Evolutionary conservation across 2,888 invertebrate species (phyloP).

Genomic region (Aricia artaxerxes): DNA sequence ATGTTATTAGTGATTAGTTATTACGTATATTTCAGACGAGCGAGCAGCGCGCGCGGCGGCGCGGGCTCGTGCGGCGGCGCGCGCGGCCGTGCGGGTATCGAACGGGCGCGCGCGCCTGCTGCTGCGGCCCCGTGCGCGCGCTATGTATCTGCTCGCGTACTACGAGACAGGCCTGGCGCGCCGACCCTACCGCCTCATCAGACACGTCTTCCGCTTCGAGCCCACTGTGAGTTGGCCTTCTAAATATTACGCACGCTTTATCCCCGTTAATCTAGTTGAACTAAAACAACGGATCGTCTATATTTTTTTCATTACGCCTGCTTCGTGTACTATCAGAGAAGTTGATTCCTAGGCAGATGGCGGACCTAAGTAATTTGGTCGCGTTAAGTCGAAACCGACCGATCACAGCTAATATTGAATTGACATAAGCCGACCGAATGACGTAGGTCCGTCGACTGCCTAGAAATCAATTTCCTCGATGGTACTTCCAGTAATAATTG

Average conservation of each 20-base stretch:
- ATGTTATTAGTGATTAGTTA: background rate
- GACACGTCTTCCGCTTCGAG: conserved; percentile 62
- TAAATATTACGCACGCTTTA: background rate
- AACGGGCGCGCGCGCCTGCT: conserved; percentile 49
- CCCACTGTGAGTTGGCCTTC: conserved; percentile 51
- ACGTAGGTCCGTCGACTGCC: too few species aligned
- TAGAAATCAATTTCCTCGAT: too few species aligned
- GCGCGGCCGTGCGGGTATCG: conserved; percentile 46
- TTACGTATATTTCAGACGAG: conserved; percentile 54
- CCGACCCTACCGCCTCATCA: conserved; percentile 55
- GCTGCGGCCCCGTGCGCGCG: conserved; percentile 55
- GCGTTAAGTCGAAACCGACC: too few species aligned
- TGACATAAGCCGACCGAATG: too few species aligned
- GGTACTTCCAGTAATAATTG: too few species aligned
- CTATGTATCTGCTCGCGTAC: conserved; percentile 61
- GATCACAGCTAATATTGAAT: too few species aligned
- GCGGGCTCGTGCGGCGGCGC: conserved; percentile 46
- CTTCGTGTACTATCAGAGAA: too few species aligned
- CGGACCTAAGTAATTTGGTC: too few species aligned
- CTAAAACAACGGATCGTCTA: background rate
- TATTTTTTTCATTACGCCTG: too few species aligned
- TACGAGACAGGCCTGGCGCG: conserved; percentile 58
- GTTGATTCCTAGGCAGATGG: too few species aligned
- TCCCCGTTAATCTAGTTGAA: background rate
- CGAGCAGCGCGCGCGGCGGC: conserved; percentile 56